Conservation (phyloP, 2,888 invertebrate species). For the Drosophila eohydei region DNA sequence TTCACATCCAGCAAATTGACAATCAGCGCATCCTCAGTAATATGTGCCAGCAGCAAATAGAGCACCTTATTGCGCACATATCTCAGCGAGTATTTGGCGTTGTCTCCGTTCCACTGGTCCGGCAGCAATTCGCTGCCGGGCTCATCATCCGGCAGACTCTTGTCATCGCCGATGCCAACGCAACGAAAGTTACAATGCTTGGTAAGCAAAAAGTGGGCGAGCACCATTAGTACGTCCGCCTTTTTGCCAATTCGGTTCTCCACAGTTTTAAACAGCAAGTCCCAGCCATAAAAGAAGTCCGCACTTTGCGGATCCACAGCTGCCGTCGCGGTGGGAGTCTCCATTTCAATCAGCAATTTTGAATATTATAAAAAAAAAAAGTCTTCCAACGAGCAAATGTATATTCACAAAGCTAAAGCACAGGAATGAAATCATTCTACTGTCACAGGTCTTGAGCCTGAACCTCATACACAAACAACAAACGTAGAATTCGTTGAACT, state of each 20-base stretch:
- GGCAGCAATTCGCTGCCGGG: slow-evolving; percentile 90
- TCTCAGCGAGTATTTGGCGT: slow-evolving; percentile 88
- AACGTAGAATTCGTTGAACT: background rate
- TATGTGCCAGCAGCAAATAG: slow-evolving; percentile 89
- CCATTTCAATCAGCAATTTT: slow-evolving; percentile 24
- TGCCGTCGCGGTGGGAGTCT: background rate
- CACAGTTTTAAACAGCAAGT: slow-evolving; percentile 79
- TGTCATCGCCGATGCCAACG: slow-evolving; percentile 87
- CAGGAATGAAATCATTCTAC: background rate
- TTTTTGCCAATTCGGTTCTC: slow-evolving; percentile 85
- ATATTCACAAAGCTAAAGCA: background rate
- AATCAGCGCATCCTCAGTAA: slow-evolving; percentile 87
- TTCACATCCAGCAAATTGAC: slow-evolving; percentile 87
- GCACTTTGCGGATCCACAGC: background rate
- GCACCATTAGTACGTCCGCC: slow-evolving; percentile 87
- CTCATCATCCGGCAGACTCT: slow-evolving; percentile 87
- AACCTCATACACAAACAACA: background rate
- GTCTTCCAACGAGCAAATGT: background rate
- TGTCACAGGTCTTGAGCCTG: background rate
- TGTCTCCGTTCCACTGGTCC: slow-evolving; percentile 89
- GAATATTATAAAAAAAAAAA: background rate
- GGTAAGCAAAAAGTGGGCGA: slow-evolving; percentile 87
- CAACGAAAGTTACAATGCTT: slow-evolving; percentile 86
- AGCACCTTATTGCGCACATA: slow-evolving; percentile 89
- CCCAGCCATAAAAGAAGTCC: slow-evolving; percentile 83